phyloP scores from a whole-genome alignment of 2,797 vertebrate species.

The Brotula barbata region DNA sequence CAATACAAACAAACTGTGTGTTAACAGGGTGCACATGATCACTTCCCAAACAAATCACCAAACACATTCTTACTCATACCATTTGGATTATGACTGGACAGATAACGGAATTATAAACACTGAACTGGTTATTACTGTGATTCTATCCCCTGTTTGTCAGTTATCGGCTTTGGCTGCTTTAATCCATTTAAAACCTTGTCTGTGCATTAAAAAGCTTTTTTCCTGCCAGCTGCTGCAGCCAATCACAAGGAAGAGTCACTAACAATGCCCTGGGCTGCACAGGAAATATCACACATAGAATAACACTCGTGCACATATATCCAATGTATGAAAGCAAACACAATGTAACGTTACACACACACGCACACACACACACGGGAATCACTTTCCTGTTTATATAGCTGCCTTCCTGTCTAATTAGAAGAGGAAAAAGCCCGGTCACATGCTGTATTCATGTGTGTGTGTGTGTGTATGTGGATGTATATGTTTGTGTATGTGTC shows the following conservation, averaged over 20 bases:
- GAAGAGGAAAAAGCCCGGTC: constrained; percentile 33
- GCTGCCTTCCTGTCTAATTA: constrained; percentile 66
- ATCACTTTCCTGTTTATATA: constrained; percentile 66
- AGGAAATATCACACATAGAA: constrained; percentile 29
- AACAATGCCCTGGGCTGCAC: constrained; percentile 52
- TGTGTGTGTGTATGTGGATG: constrained; percentile 1
- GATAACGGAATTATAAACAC: neutral
- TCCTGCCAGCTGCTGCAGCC: constrained; percentile 49
- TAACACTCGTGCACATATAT: constrained; percentile 2
- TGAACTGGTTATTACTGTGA: neutral
- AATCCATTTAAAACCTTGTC: neutral
- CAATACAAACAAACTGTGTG: no score
- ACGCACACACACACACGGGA: constrained; percentile 3
- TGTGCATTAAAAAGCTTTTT: constrained; percentile 20
- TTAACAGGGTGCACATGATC: no score
- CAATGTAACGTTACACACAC: constrained; percentile 3
- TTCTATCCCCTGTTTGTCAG: no score
- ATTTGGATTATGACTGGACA: neutral
- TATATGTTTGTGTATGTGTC: constrained; percentile 22
- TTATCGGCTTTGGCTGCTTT: constrained; percentile 5
- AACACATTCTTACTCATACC: no score
- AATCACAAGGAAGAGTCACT: constrained; percentile 16
- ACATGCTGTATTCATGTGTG: constrained; percentile 16
- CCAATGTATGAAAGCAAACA: neutral
- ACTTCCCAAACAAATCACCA: no score